Evolutionary conservation across 1,140 invertebrate genomes (phyloP), one percentile per base, ranked within the genome.

Genomic region (Lamellibrachia luymesi): DNA sequence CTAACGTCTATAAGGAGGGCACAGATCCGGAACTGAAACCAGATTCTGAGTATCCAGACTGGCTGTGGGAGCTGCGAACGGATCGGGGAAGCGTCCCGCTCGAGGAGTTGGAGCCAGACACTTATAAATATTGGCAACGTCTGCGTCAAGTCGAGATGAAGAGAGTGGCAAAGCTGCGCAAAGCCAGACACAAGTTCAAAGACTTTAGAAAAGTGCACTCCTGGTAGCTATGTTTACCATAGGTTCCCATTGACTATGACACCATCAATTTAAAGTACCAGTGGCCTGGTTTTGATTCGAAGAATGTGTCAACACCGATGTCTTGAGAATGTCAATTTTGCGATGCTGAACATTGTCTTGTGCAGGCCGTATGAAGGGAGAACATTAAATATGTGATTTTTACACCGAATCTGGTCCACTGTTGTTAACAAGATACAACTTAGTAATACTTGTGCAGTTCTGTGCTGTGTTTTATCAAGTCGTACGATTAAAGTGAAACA

Each of bases 41-140:
- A 2, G 98, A 99, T 95, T 97, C 97, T 92, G 98, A 99, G 95
- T 99, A 99, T 96, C 98, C 98, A 0, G 98, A 98, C 49, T 99
- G 98, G 98, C 96, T 99, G 38, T 99, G 98, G 98, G 97, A 94
- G 0, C 95, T 99, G 22, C 96, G 97, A 93, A 97, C 97, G 50
- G 96, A 97, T 94, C 93, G 93, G 97, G 97, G 96, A 22, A 96
- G 97, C 50, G 96, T 96, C 8, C 96, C 97, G 1, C 95, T 99
- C 1, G 97, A 98, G 92, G 97, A 98, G 94, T 95, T 99, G 93
- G 98, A 98, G 96, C 98, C 97, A 6, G 97, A 98, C 94, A 97
- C 97, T 2, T 98, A 98, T 96, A 96, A 97, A 94, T 99, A 99
- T 95, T 99, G 98, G 98, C 96, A 51, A 90, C 27, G 22, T 91